Conservation (phyloP, 2,888 invertebrate species). For the Lasioglossum vierecki region DNA sequence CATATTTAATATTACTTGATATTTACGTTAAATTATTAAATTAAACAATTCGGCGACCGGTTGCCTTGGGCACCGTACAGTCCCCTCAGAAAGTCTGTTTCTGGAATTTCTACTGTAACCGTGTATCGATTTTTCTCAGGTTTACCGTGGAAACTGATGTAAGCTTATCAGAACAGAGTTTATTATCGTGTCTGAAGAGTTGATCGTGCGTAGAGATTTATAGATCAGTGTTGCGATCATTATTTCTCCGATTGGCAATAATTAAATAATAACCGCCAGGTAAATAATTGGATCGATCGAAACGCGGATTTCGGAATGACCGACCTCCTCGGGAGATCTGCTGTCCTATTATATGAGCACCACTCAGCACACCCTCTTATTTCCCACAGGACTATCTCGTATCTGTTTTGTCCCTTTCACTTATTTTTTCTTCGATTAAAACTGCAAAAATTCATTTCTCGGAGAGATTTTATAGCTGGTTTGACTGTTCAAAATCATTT, state of each 20-base stretch:
- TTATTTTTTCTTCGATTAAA: too few species aligned
- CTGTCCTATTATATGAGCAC: constrained; percentile 74
- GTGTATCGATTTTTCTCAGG: constrained; percentile 27
- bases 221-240: not conserved
- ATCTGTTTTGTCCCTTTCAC: constrained; percentile 10
- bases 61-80: constrained; percentile 28
- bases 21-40: constrained; percentile 72
- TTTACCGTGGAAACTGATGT: not conserved
- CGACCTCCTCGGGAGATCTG: constrained; percentile 65
- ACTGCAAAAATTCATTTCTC: too few species aligned
- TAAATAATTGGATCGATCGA: constrained; percentile 51
- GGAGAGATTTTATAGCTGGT: not conserved
- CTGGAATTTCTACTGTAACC: not conserved
- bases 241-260: not conserved
- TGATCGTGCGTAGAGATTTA: not conserved
- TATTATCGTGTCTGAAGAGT: not conserved
- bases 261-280: not conserved
- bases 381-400: constrained; percentile 74
- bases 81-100: not conserved
- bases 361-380: constrained; percentile 80
- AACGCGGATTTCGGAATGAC: constrained; percentile 49
- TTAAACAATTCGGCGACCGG: constrained; percentile 66
- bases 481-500: too few species aligned
- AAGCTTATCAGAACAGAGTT: not conserved
- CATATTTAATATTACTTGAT: constrained; percentile 71